Evolutionary conservation across 2,797 vertebrate genomes (phyloP).

Genomic region (Gallinago stenura): DNA sequence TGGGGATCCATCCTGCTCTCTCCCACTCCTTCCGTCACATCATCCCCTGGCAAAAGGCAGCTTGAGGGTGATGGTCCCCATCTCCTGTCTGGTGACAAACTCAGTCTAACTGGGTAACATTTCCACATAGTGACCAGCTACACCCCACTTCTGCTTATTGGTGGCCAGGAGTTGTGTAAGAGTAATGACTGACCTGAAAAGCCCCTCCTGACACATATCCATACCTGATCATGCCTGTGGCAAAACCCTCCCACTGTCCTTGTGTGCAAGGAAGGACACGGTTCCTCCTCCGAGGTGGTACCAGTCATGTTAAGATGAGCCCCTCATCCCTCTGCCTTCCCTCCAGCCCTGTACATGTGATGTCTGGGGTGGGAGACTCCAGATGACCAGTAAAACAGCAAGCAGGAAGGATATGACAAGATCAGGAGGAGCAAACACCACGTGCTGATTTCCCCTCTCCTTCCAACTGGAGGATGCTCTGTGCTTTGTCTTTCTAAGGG

Average conservation of each 20-base stretch:
- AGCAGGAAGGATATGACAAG: neutral
- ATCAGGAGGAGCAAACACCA: neutral
- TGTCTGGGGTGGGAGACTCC: neutral
- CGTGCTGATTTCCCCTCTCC: neutral
- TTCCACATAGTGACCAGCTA: neutral
- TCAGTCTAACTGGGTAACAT: neutral
- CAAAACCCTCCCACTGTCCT: neutral
- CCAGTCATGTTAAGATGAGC: neutral
- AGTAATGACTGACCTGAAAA: neutral
- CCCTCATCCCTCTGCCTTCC: neutral
- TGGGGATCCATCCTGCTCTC: neutral
- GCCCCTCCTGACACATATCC: neutral
- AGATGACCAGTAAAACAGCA: rapidly evolving
- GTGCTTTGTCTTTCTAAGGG: neutral
- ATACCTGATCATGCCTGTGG: neutral
- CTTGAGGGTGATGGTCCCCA: neutral
- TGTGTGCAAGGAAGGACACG: neutral
- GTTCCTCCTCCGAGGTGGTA: neutral
- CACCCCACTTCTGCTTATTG: neutral
- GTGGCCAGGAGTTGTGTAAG: neutral
- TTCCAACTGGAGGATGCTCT: neutral
- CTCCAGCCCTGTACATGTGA: neutral
- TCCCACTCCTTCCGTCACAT: neutral
- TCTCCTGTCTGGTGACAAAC: neutral
- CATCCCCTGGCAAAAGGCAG: neutral